Conservation (phyloP, 2,113 vertebrate genomes). For the Equus przewalskii region DNA sequence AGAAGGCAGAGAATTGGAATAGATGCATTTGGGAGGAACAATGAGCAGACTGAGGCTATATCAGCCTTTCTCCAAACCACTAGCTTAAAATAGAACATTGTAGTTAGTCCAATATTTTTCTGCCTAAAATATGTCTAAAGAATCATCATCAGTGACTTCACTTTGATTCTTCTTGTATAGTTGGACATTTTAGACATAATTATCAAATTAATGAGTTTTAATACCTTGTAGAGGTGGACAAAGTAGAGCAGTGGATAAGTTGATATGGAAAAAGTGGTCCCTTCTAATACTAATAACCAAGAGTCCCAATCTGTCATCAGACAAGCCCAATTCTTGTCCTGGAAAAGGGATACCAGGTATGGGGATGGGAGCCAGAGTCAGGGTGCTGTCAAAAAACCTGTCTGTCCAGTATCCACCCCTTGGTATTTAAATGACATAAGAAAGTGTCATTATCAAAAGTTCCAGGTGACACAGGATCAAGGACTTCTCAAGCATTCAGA, state of each 20-base stretch:
- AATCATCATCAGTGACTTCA: neutral
- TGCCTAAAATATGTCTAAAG: neutral
- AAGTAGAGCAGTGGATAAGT: neutral
- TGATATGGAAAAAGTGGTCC: neutral
- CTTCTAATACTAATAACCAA: neutral
- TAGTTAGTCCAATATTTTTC: neutral
- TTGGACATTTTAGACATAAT: neutral
- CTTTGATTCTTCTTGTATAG: neutral
- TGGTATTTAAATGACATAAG: neutral
- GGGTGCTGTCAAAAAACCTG: neutral
- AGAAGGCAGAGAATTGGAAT: neutral
- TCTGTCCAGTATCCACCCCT: neutral
- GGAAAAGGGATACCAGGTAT: neutral
- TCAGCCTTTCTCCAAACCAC: neutral
- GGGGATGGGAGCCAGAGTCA: rapidly evolving
- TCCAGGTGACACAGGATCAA: neutral
- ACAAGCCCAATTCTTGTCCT: neutral
- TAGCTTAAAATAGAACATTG: slow-evolving; percentile 24
- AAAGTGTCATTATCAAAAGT: neutral
- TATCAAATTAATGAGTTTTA: neutral
- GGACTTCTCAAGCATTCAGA: neutral
- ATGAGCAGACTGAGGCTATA: neutral
- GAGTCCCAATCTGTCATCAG: neutral
- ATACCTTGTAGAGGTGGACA: neutral
- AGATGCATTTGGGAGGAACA: neutral